A percentile compares a stretch with the other conserved stretches of the same genome.
Evolutionary conservation across 2,797 vertebrate species (phyloP).

Genomic region (Neoniphon sammara): DNA sequence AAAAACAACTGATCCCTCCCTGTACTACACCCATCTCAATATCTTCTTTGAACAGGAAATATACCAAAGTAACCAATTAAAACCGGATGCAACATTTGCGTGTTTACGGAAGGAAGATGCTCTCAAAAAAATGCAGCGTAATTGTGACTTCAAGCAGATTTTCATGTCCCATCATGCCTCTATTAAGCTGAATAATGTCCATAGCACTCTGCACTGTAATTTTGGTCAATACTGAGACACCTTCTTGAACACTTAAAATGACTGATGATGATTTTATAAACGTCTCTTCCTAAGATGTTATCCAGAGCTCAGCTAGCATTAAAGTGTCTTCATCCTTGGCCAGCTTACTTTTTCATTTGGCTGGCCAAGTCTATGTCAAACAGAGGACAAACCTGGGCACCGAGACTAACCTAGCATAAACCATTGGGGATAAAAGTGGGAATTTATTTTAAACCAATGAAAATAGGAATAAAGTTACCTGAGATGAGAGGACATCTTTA

Average conservation of each 20-base stretch:
- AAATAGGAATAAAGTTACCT: slow-evolving; percentile 68
- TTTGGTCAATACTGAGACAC: neutral
- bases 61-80: no score
- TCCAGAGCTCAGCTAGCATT: neutral
- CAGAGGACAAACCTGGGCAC: neutral
- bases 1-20: no score
- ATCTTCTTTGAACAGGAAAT: no score
- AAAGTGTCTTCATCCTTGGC: neutral
- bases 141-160: neutral
- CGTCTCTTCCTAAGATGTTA: neutral
- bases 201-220: neutral
- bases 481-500: slow-evolving; percentile 43
- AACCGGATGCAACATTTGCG: no score
- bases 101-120: no score
- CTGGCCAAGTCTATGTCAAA: slow-evolving; percentile 21
- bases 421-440: neutral
- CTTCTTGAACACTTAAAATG: neutral
- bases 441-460: slow-evolving; percentile 9
- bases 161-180: neutral
- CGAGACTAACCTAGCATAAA: slow-evolving; percentile 11
- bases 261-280: neutral
- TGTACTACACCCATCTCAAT: no score
- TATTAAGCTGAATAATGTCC: neutral
- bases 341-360: slow-evolving; percentile 24
- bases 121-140: no score